Base-by-base conservation (phyloP, 1,140 invertebrate species). In the Psilanteris sp. region DNA sequence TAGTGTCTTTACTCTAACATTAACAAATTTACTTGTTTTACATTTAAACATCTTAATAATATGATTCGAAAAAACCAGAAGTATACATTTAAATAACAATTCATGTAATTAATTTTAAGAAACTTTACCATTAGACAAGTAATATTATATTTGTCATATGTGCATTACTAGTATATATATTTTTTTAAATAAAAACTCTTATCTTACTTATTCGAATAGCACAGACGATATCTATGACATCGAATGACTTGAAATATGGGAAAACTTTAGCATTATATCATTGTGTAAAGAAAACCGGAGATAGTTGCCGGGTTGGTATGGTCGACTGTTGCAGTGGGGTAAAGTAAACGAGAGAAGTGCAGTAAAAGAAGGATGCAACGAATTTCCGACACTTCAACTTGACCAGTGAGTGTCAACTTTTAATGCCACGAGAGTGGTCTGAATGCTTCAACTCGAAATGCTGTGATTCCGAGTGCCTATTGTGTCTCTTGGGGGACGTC, bases 381-480 rank as follows among this genome's bases (percentile, higher is more conserved):
- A 76, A 77, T 67, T 76, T 79, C 77, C 66, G 46, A 46, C 43
- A 50, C 62, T 71, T 36, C 61, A 72, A 76, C 55, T 72, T 70
- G 71, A 70, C 72, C 77, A 61, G 34, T 11, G 44, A 70, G 59
- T 79, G 77, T 76, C 73, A 79, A 77, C 67, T 79, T 79, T 76
- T 79, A 76, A 79, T 77, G 59, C 48, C 39, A 27, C 41, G 5
- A 34, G 24, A 75, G 50, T 76, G 54, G 64, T 61, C 44, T 57
- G 62, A 78, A 52, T 78, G 62, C 43, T 73, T 24, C 34, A 64
- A 77, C 68, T 70, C 29, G 54, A 61, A 70, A 70, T 44, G 46
- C 15, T 16, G 36, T 39, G 27, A 68, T 68, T 74, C 62, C 61
- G 62, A 50, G 11, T 11, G 26, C 31, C 75, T 54, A 77, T 77